Evolutionary conservation across 2,797 vertebrate species (phyloP), one percentile per base, ranked within the genome.

Genomic region (Ispidina picta): DNA sequence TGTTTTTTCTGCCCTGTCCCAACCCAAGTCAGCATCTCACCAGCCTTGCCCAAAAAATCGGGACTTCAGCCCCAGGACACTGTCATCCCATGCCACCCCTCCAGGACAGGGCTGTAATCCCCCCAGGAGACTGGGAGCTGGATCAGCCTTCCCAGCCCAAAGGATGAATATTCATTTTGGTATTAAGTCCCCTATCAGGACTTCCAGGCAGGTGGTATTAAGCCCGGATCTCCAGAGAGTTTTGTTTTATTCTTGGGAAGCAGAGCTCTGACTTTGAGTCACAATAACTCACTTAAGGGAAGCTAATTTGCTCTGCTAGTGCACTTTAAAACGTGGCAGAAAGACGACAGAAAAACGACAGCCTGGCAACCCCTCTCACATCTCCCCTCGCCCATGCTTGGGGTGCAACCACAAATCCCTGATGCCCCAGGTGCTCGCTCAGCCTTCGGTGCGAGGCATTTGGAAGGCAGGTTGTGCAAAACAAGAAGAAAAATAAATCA

Each of bases 221-320:
- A 86, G 20, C 28, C 60, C 3, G 2, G 52, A 46, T 90, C 95
- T 86, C 91, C 16, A 13, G 83, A 70, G 91, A 91, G 94, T 95
- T 96, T 92, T 91, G 94, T 82, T 92, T 93, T 94, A 94, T 93
- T 92, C 90, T 95, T 43, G 33, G 88, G 92, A 92, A 95, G 92
- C 79, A 65, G 29, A 97, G 95, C 96, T 94, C 52, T 79, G 93
- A 81, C 90, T 93, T 55, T 12, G 52, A 92, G 94, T 70, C 88
- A 73, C 93, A 94, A 86, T 88, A 88, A 86, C 90, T 93, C 93
- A 86, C 91, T 93, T 76, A 56, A 90, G 74, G 43, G 59, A 55
- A 82, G 81, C 60, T 79, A 28, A 90, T 88, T 92, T 37, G 12
- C 71, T 70, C 83, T 41, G 68, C 83, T 2, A 2, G 25, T 8